Evolutionary conservation across 2,888 invertebrate species (phyloP).

Genomic region (Myathropa florea): DNA sequence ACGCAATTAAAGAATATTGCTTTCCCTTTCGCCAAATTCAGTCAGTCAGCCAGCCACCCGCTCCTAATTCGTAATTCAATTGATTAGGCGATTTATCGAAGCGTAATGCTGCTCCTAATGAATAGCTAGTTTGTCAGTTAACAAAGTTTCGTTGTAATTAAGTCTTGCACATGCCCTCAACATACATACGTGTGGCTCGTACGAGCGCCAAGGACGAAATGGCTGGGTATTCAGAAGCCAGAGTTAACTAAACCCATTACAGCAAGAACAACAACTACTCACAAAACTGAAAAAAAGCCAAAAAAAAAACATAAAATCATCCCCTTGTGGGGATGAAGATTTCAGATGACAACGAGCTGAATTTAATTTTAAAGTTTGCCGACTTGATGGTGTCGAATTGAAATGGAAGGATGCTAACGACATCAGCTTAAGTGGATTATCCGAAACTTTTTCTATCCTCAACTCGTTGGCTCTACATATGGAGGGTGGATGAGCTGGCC

Average conservation of each 20-base stretch:
- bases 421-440: neutral
- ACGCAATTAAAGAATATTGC: constrained; percentile 59
- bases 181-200: constrained; percentile 1
- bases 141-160: constrained; percentile 72
- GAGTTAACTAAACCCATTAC: constrained; percentile 47
- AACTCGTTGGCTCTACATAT: neutral
- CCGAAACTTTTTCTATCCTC: neutral
- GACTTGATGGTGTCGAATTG: constrained; percentile 18
- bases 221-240: neutral
- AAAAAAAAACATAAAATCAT: neutral
- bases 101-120: constrained; percentile 73
- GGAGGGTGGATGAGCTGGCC: neutral
- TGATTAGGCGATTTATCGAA: constrained; percentile 74
- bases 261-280: neutral
- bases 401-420: constrained; percentile 15
- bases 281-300: neutral
- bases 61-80: constrained; percentile 72
- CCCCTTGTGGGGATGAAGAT: neutral
- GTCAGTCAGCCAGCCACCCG: constrained; percentile 15
- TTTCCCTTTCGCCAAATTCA: constrained; percentile 33
- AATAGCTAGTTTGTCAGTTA: constrained; percentile 72
- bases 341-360: constrained; percentile 42
- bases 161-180: constrained; percentile 37
- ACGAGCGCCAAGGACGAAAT: neutral
- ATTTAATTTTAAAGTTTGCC: constrained; percentile 47